These are phyloP conservation scores for Piprites chloris DNA, from an alignment of 2,113 vertebrate species.

Conservation along the genomic window DNA sequence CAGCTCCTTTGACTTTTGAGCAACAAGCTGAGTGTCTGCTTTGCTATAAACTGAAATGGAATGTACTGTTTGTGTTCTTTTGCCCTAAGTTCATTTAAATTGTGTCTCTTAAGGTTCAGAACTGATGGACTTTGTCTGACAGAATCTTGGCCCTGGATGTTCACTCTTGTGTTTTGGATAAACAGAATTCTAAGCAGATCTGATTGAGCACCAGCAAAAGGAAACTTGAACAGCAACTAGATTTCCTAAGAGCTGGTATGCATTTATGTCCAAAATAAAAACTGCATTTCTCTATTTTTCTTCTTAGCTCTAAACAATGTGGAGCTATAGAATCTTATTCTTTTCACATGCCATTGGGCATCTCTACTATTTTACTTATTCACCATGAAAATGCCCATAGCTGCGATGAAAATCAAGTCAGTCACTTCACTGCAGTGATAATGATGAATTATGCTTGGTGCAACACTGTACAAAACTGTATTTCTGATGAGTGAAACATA, in stretches of 20 bases:
- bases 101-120: background rate
- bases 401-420: background rate
- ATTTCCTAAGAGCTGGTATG: background rate
- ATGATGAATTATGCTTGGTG: background rate
- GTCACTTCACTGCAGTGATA: background rate
- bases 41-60: background rate
- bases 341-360: background rate
- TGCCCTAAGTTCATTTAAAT: background rate
- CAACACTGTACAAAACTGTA: background rate
- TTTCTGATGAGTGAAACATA: background rate
- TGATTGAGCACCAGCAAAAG: background rate
- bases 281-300: background rate
- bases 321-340: background rate
- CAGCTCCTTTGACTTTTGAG: background rate
- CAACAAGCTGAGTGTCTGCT: background rate
- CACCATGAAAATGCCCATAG: background rate
- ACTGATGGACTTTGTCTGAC: background rate
- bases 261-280: background rate
- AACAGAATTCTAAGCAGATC: background rate
- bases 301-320: background rate
- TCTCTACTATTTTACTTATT: background rate
- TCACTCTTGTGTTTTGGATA: background rate
- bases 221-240: background rate
- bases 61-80: background rate
- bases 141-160: background rate